Evolutionary conservation across 2,797 vertebrate genomes (phyloP).

Genomic region (Erethizon dorsatum): DNA sequence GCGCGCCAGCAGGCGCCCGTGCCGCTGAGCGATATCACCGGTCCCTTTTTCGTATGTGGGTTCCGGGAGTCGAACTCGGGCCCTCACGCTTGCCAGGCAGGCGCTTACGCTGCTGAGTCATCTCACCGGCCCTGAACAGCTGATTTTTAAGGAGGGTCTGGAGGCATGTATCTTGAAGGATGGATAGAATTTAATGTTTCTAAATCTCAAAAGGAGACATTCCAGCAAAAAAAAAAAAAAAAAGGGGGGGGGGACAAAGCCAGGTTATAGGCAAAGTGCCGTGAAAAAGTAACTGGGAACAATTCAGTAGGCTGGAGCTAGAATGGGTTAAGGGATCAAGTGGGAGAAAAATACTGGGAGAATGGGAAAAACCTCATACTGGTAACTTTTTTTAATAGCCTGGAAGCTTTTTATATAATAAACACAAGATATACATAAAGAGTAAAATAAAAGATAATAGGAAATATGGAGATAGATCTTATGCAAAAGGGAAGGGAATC

Average conservation of each 20-base stretch:
- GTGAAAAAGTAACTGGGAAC: not conserved
- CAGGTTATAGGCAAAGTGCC: not conserved
- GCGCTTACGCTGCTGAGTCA: too few relatives aligned
- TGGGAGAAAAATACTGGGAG: not conserved
- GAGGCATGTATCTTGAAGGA: not conserved
- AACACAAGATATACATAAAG: not conserved
- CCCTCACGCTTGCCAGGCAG: too few relatives aligned
- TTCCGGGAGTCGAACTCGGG: too few relatives aligned
- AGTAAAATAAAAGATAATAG: not conserved
- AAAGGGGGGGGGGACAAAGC: not conserved
- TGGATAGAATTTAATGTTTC: conserved; percentile 12
- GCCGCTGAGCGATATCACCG: too few relatives aligned
- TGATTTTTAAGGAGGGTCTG: not conserved
- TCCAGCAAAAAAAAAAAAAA: not conserved
- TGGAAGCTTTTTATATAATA: not conserved
- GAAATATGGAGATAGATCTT: not conserved
- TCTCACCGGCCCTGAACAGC: not conserved
- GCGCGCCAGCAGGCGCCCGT: too few relatives aligned
- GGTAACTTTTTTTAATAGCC: not conserved
- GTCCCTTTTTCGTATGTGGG: too few relatives aligned
- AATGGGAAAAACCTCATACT: not conserved
- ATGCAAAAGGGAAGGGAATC: not conserved
- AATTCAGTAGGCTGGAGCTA: not conserved
- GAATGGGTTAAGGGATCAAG: not conserved
- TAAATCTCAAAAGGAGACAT: not conserved